Conservation (phyloP, 2,113 vertebrate genomes). For the Bagarius yarrelli region DNA sequence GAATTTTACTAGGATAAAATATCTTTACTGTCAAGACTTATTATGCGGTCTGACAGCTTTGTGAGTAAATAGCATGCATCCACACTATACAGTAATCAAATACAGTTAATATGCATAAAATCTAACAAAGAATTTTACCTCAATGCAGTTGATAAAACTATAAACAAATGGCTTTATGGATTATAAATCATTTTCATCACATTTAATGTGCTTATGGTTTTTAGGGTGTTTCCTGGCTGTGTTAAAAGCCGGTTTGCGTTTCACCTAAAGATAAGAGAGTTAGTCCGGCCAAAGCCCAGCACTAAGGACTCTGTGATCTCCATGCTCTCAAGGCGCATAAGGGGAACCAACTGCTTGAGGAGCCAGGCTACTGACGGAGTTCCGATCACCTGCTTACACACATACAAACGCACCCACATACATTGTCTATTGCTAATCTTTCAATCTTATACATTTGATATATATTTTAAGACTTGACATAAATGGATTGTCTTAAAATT, state of each 20-base stretch:
- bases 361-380: constrained; percentile 93
- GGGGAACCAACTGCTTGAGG: constrained; percentile 91
- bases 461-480: not conserved
- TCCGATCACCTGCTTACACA: constrained; percentile 82
- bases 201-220: not conserved
- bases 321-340: constrained; percentile 97
- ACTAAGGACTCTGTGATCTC: constrained; percentile 98
- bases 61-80: constrained; percentile 44
- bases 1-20: constrained; percentile 23
- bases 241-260: not conserved
- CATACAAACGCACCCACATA: constrained; percentile 18
- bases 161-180: not conserved
- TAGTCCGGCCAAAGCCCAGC: constrained; percentile 95
- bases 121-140: not conserved
- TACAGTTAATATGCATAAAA: not conserved
- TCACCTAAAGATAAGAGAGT: constrained; percentile 97
- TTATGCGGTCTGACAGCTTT: constrained; percentile 40
- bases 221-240: not conserved
- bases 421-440: not conserved
- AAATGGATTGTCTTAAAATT: not conserved
- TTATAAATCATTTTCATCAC: not conserved
- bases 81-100: not conserved
- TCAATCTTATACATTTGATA: not conserved
- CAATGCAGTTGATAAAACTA: not conserved
- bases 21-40: constrained; percentile 27